phyloP scores from a whole-genome alignment of 2,113 vertebrate genomes.

The Oenanthe melanoleuca region DNA sequence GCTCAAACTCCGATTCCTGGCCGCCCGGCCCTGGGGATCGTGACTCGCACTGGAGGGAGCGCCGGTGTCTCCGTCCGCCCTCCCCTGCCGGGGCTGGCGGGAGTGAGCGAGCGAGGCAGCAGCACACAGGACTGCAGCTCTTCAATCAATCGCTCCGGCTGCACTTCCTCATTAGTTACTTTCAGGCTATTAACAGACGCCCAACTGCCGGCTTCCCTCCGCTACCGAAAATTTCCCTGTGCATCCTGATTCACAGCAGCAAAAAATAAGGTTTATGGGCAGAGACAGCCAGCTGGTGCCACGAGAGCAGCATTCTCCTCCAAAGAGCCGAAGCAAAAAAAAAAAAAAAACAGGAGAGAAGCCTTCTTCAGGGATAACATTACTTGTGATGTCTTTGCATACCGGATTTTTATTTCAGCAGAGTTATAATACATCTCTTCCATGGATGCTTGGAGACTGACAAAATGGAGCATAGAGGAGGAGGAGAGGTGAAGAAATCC shows the following conservation, averaged over 20 bases:
- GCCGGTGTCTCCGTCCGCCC: conserved; percentile 61
- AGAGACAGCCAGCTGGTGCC: conserved; percentile 59
- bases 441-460: conserved; percentile 20
- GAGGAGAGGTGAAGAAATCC: neutral
- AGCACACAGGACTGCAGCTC: conserved; percentile 83
- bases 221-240: conserved; percentile 55
- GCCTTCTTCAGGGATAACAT: conserved; percentile 33
- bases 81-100: conserved; percentile 71
- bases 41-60: conserved; percentile 66
- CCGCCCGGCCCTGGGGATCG: conserved; percentile 75
- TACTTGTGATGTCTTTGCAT: conserved; percentile 24
- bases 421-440: neutral
- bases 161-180: conserved; percentile 87
- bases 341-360: neutral
- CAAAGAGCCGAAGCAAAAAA: neutral
- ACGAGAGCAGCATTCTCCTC: conserved; percentile 57
- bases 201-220: conserved; percentile 58
- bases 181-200: conserved; percentile 79
- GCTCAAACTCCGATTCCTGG: conserved; percentile 71
- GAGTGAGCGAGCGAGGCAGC: conserved; percentile 47
- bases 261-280: conserved; percentile 28
- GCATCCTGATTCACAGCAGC: conserved; percentile 51
- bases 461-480: conserved; percentile 46
- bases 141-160: conserved; percentile 87
- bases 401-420: conserved; percentile 22